Conservation (phyloP, 1,140 invertebrate genomes). For the Heliconius hewitsoni region DNA sequence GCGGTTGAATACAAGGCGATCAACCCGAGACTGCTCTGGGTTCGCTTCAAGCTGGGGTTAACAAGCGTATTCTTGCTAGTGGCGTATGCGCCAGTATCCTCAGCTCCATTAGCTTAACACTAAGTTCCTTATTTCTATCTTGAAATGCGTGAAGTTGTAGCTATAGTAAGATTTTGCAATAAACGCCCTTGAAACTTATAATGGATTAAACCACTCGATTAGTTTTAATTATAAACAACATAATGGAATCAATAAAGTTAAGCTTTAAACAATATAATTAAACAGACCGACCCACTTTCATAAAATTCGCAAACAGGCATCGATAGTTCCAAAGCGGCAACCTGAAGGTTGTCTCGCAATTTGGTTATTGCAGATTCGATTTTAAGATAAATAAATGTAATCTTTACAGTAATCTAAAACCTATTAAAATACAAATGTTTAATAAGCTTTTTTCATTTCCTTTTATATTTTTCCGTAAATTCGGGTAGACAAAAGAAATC, state of each 20-base stretch:
- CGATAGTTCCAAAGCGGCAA: neutral
- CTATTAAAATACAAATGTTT: neutral
- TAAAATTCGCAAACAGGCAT: slow-evolving; percentile 1
- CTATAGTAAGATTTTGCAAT: neutral
- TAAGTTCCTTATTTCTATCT: too few species aligned
- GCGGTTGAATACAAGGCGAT: too few species aligned
- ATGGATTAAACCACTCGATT: slow-evolving; percentile 5
- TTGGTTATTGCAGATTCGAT: neutral
- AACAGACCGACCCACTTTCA: neutral
- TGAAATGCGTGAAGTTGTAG: too few species aligned
- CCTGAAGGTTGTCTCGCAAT: slow-evolving; percentile 8
- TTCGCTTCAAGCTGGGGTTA: too few species aligned
- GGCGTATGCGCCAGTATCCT: too few species aligned
- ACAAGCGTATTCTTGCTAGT: too few species aligned
- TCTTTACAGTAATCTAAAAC: neutral
- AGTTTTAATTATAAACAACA: neutral
- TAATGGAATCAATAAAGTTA: slow-evolving; percentile 11
- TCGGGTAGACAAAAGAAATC: neutral
- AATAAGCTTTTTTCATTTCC: neutral
- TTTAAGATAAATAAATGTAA: neutral
- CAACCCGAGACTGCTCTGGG: too few species aligned
- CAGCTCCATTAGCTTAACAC: too few species aligned
- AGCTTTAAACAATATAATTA: slow-evolving; percentile 9
- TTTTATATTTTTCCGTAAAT: too few species aligned
- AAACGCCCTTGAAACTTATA: neutral